Evolutionary conservation across 1,140 invertebrate genomes (phyloP).

Genomic region (Acromyrmex charruanus): DNA sequence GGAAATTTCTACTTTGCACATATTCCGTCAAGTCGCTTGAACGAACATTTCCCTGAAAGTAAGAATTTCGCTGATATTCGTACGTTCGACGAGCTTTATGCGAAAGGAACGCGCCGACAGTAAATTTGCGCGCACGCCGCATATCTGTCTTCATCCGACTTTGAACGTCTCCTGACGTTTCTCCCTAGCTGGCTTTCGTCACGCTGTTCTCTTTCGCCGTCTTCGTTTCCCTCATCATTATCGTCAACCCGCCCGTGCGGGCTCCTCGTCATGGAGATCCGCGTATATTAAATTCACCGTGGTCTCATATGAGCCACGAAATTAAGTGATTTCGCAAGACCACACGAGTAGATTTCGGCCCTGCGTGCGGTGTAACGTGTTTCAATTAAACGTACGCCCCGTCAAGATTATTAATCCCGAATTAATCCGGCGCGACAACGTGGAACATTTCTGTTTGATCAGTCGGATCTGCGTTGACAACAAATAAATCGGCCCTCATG

Average conservation of each 20-base stretch:
- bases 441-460: constrained; percentile 67
- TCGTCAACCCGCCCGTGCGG: constrained; percentile 75
- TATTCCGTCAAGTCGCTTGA: background rate
- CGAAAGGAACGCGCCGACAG: constrained; percentile 26
- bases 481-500: constrained; percentile 28
- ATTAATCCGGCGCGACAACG: constrained; percentile 72
- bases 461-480: constrained; percentile 11
- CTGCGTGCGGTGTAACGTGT: constrained; percentile 62
- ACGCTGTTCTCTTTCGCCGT: constrained; percentile 55
- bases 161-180: constrained; percentile 33
- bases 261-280: constrained; percentile 47
- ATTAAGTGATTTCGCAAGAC: constrained; percentile 81
- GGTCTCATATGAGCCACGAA: constrained; percentile 79
- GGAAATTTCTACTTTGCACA: background rate
- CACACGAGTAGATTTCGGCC: constrained; percentile 46
- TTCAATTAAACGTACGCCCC: constrained; percentile 72
- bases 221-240: constrained; percentile 74
- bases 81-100: constrained; percentile 18
- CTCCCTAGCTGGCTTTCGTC: constrained; percentile 46
- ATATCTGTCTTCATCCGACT: constrained; percentile 60
- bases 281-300: constrained; percentile 80
- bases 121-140: constrained; percentile 68
- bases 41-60: background rate
- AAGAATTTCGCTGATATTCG: constrained; percentile 38
- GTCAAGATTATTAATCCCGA: constrained; percentile 72